Evolutionary conservation across 1,140 invertebrate species (phyloP).

Genomic region (Neomicropteryx cornuta): DNA sequence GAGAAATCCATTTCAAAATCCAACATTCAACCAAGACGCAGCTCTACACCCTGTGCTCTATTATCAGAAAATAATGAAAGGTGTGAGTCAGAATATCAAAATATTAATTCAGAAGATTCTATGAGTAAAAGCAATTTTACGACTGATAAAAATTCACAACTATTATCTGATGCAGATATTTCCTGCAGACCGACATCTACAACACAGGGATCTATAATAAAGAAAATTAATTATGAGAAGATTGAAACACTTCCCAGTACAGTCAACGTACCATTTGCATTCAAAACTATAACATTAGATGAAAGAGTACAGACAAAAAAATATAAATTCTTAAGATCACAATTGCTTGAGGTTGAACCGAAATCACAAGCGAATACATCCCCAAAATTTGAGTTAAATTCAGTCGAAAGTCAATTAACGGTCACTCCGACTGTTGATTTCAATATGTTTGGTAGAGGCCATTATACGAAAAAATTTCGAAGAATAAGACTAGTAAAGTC

Average conservation of each 20-base stretch:
- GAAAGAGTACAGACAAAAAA: slow-evolving; percentile 39
- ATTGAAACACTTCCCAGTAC: too few relatives aligned
- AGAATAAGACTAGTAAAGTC: slow-evolving; percentile 46
- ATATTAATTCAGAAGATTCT: too few relatives aligned
- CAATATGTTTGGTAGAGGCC: slow-evolving; percentile 32
- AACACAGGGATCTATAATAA: too few relatives aligned
- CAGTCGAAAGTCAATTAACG: slow-evolving; percentile 11
- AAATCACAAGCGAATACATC: slow-evolving; percentile 8
- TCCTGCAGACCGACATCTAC: too few relatives aligned
- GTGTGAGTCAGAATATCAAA: too few relatives aligned
- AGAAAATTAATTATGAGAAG: too few relatives aligned
- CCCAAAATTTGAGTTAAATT: slow-evolving; percentile 12
- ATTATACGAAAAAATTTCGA: slow-evolving; percentile 40
- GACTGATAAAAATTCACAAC: too few relatives aligned
- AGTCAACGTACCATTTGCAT: slow-evolving; percentile 32
- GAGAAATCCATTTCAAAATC: slow-evolving; percentile 27
- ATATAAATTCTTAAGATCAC: slow-evolving; percentile 34
- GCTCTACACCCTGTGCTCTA: slow-evolving; percentile 33
- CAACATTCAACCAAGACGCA: slow-evolving; percentile 30
- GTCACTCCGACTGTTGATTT: slow-evolving; percentile 16
- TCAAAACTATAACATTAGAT: slow-evolving; percentile 38
- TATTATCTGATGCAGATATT: too few relatives aligned
- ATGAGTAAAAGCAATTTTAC: too few relatives aligned
- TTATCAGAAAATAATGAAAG: slow-evolving; percentile 28
- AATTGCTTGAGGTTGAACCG: slow-evolving; percentile 26